phyloP scores from a whole-genome alignment of 2,888 invertebrate species.

The Rosalia funebris region DNA sequence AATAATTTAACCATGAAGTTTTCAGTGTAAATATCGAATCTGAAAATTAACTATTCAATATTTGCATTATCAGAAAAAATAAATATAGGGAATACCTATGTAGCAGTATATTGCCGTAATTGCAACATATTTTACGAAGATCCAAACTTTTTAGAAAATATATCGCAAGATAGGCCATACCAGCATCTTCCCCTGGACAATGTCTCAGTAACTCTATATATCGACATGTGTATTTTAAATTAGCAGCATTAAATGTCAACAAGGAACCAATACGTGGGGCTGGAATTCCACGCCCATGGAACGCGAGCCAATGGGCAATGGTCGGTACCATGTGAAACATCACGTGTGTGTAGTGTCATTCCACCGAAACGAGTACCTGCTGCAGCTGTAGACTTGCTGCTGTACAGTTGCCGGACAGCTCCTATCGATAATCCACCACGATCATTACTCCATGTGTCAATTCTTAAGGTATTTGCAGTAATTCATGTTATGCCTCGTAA shows the following conservation, averaged over 20 bases:
- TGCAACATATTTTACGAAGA: no score
- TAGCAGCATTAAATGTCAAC: constrained; percentile 47
- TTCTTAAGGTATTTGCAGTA: constrained; percentile 47
- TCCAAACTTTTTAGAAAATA: no score
- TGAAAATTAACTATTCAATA: no score
- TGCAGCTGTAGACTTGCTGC: constrained; percentile 28
- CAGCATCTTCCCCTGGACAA: constrained; percentile 3
- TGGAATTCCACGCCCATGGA: constrained; percentile 47
- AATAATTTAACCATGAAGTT: no score
- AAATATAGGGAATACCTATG: no score
- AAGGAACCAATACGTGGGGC: constrained; percentile 48
- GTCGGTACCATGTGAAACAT: constrained; percentile 46
- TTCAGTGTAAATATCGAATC: no score
- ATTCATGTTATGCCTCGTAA: constrained; percentile 46
- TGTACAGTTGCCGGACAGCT: constrained; percentile 42
- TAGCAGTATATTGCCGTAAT: no score
- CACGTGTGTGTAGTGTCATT: constrained; percentile 49
- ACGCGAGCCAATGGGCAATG: constrained; percentile 47
- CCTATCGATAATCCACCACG: constrained; percentile 50
- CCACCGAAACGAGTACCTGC: constrained; percentile 36
- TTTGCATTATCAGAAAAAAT: no score
- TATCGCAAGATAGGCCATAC: constrained; percentile 4
- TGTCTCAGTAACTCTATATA: constrained; percentile 17
- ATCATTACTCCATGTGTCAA: constrained; percentile 50
- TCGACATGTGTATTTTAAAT: constrained; percentile 26